A percentile compares a stretch with the other conserved stretches of the same genome.
Evolutionary conservation across 2,888 invertebrate species (phyloP).

Genomic region (Drosophila parthenogenetica): DNA sequence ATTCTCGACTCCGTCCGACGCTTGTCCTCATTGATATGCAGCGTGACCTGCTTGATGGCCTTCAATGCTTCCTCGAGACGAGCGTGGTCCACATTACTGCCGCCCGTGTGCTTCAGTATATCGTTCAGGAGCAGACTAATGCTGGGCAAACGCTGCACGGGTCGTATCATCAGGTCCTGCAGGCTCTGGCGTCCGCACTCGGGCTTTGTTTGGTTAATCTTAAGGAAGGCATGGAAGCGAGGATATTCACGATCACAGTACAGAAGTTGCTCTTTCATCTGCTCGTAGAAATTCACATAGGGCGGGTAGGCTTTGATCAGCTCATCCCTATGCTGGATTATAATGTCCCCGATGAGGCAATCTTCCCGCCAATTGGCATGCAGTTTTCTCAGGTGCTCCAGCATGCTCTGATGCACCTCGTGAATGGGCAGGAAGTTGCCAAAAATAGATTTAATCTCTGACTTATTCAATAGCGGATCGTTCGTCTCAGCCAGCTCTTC

Average conservation of each 20-base stretch:
- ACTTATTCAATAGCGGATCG: constrained; percentile 92
- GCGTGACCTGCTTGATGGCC: constrained; percentile 96
- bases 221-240: constrained; percentile 98
- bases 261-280: constrained; percentile 96
- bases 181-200: constrained; percentile 98
- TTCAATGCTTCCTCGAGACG: constrained; percentile 94
- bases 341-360: constrained; percentile 93
- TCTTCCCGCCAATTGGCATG: constrained; percentile 94
- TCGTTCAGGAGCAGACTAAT: constrained; percentile 97
- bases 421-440: constrained; percentile 97
- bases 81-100: constrained; percentile 94
- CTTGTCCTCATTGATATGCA: constrained; percentile 99
- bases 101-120: constrained; percentile 95
- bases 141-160: constrained; percentile 98
- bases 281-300: constrained; percentile 99
- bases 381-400: constrained; percentile 86
- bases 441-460: constrained; percentile 97
- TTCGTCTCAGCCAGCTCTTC: constrained; percentile 93
- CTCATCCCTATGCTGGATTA: constrained; percentile 94
- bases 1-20: constrained; percentile 97
- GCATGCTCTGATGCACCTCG: constrained; percentile 93
- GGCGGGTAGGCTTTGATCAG: constrained; percentile 98
- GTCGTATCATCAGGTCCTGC: constrained; percentile 97
- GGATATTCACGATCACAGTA: constrained; percentile 97
- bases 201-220: constrained; percentile 96